phyloP scores from a whole-genome alignment of 1,140 invertebrate species.

The Galendromus occidentalis region DNA sequence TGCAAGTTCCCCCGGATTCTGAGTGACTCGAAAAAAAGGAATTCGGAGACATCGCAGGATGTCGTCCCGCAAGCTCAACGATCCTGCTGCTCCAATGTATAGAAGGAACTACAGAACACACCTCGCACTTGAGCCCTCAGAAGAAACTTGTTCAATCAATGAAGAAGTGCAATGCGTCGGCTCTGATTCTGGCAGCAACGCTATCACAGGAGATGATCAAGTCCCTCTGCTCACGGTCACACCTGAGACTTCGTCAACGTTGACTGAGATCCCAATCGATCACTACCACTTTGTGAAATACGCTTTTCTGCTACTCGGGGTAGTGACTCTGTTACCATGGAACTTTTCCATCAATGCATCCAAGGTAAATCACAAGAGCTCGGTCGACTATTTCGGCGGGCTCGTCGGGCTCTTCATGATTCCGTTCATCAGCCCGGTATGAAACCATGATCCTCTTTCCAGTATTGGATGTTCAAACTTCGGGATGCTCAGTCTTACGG shows the following conservation, averaged over 20 bases:
- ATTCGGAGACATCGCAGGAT: background rate
- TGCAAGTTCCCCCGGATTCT: no score
- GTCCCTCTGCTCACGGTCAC: background rate
- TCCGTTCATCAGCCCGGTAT: no score
- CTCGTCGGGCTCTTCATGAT: no score
- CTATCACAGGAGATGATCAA: background rate
- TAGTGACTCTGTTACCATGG: slow-evolving; percentile 73
- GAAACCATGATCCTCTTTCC: slow-evolving; percentile 23
- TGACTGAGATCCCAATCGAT: background rate
- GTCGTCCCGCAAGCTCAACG: background rate
- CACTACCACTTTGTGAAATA: slow-evolving; percentile 42
- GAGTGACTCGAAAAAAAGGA: no score
- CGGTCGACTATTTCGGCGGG: no score
- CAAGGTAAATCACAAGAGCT: slow-evolving; percentile 43
- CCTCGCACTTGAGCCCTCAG: background rate
- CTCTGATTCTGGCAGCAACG: background rate
- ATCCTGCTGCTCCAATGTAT: background rate
- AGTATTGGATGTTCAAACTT: slow-evolving; percentile 92
- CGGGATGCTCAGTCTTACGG: slow-evolving; percentile 46
- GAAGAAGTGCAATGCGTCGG: background rate
- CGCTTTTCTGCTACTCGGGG: slow-evolving; percentile 72
- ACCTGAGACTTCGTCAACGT: background rate
- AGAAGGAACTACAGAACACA: background rate
- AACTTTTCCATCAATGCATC: slow-evolving; percentile 84
- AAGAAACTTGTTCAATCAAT: background rate